Evolutionary conservation across 2,113 vertebrate species (phyloP).

Genomic region (Todiramphus chloris): DNA sequence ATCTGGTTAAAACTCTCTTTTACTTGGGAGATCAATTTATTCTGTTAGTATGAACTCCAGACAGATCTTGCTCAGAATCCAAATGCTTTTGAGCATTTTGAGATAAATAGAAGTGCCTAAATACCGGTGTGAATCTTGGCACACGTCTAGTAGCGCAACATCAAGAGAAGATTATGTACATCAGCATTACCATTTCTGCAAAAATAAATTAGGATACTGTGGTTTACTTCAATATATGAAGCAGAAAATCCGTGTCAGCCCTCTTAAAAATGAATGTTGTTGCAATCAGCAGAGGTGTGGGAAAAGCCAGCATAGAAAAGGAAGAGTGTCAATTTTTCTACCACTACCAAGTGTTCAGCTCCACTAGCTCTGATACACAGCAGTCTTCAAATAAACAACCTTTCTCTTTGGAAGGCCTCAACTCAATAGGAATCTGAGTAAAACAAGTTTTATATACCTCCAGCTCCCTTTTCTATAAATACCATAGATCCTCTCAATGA

Average conservation of each 20-base stretch:
- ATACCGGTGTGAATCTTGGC: not conserved
- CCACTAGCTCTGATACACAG: not conserved
- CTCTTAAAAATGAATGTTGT: not conserved
- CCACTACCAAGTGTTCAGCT: not conserved
- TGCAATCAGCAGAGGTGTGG: not conserved
- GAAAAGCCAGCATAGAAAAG: not conserved
- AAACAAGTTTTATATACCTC: constrained; percentile 36
- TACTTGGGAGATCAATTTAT: not conserved
- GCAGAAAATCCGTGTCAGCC: not conserved
- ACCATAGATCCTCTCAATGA: constrained; percentile 36
- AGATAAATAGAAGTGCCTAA: not conserved
- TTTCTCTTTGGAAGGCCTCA: constrained; percentile 33
- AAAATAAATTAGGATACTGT: not conserved
- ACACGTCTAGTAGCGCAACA: not conserved
- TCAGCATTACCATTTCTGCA: not conserved
- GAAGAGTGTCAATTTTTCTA: not conserved
- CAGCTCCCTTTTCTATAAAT: constrained; percentile 51
- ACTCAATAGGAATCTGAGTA: not conserved
- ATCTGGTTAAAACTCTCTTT: not conserved
- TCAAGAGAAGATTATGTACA: not conserved
- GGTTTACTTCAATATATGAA: not conserved
- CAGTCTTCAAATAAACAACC: constrained; percentile 42
- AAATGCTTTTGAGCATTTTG: no score
- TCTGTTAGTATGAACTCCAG: not conserved
- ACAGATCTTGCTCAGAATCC: not conserved